These are phyloP conservation scores for Picus viridis DNA, from an alignment of 2,797 vertebrate genomes.

Conservation along the genomic window DNA sequence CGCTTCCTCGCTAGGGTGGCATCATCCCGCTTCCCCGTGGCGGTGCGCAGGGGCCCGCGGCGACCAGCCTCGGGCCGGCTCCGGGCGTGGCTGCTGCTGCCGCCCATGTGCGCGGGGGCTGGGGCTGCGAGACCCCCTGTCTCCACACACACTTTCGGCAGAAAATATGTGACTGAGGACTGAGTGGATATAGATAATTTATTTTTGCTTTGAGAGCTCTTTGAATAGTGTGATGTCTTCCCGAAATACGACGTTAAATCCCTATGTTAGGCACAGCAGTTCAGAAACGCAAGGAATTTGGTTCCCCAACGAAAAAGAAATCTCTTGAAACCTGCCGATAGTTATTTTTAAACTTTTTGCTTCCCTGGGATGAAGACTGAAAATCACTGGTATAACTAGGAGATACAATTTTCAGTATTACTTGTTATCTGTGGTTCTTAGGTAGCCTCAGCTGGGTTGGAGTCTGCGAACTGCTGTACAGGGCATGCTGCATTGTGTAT, in stretches of 20 bases:
- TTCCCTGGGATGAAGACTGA: not conserved
- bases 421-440: not conserved
- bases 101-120: not conserved
- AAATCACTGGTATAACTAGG: not conserved
- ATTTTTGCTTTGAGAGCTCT: not conserved
- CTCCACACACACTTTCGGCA: not conserved
- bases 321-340: not conserved
- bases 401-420: not conserved
- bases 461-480: not conserved
- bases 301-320: not conserved
- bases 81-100: not conserved
- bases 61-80: not conserved
- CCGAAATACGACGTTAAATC: not conserved
- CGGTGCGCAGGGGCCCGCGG: not conserved
- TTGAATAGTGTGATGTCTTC: not conserved
- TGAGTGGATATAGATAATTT: not conserved
- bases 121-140: not conserved
- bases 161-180: not conserved
- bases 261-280: not conserved
- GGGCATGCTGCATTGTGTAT: not conserved
- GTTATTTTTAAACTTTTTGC: not conserved
- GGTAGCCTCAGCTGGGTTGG: fast-evolving
- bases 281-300: not conserved
- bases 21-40: too few relatives aligned
- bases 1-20: not conserved